These are phyloP conservation scores for Campaea margaritaria DNA, from an alignment of 2,888 invertebrate genomes.

Conservation along the genomic window DNA sequence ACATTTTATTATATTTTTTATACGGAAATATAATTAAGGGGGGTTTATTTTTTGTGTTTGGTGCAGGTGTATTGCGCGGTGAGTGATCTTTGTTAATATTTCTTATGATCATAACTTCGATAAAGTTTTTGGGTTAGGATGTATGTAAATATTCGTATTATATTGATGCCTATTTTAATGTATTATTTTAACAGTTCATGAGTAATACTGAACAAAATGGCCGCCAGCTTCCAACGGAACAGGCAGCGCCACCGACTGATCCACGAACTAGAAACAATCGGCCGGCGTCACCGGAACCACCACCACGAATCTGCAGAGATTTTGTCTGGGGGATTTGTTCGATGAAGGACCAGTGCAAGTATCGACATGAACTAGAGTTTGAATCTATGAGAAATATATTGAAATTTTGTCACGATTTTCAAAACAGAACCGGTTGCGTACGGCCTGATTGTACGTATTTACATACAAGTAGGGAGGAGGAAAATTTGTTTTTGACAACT, in stretches of 20 bases:
- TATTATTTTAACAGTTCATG: slow-evolving; percentile 51
- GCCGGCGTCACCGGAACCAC: slow-evolving; percentile 5
- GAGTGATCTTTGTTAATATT: too few relatives aligned
- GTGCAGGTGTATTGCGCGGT: too few relatives aligned
- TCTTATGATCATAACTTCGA: neutral
- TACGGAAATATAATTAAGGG: too few relatives aligned
- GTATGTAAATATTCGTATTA: too few relatives aligned
- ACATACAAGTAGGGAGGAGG: slow-evolving; percentile 68
- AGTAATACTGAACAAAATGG: slow-evolving; percentile 63
- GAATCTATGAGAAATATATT: slow-evolving; percentile 68
- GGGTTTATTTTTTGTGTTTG: too few relatives aligned
- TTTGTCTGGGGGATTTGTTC: slow-evolving; percentile 73
- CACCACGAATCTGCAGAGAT: slow-evolving; percentile 60
- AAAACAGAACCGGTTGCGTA: slow-evolving; percentile 68
- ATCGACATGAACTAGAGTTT: slow-evolving; percentile 64
- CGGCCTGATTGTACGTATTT: slow-evolving; percentile 69
- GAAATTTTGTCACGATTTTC: slow-evolving; percentile 74
- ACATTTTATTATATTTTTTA: too few relatives aligned
- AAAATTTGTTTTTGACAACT: slow-evolving; percentile 59
- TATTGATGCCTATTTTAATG: neutral
- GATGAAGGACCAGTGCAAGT: slow-evolving; percentile 65
- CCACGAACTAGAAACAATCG: slow-evolving; percentile 45
- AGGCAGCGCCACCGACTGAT: slow-evolving; percentile 51
- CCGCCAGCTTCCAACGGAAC: slow-evolving; percentile 60
- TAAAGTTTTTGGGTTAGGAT: neutral